Conservation (phyloP, 2,888 invertebrate species). For the Lycophotia porphyrea region DNA sequence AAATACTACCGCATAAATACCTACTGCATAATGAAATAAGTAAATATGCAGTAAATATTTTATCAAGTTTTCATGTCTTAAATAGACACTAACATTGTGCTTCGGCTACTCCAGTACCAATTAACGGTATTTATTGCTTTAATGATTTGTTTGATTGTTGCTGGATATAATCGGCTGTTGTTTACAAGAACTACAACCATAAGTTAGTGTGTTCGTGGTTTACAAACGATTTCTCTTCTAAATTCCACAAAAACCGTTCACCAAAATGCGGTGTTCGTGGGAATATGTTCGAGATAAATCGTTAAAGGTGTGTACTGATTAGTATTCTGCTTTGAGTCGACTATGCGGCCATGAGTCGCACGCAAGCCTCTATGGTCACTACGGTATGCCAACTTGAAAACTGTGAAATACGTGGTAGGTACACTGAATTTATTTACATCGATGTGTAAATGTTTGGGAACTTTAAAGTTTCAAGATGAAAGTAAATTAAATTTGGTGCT, state of each 20-base stretch:
- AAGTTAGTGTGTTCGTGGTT: not conserved
- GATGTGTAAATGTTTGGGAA: not conserved
- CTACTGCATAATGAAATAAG: not conserved
- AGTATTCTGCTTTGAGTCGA: constrained; percentile 46
- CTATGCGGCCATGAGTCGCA: constrained; percentile 43
- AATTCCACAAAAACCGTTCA: not conserved
- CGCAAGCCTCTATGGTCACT: constrained; percentile 28
- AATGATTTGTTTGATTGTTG: not conserved
- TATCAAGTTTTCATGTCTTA: not conserved
- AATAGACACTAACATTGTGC: not conserved
- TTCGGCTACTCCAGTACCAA: not conserved
- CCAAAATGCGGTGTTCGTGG: constrained; percentile 15
- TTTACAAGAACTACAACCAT: not conserved
- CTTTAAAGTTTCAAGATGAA: too few species aligned
- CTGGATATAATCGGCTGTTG: not conserved
- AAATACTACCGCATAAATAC: not conserved
- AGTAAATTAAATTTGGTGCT: too few species aligned
- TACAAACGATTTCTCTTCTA: not conserved
- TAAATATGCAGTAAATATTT: not conserved
- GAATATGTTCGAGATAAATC: constrained; percentile 18
- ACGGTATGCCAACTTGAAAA: constrained; percentile 7
- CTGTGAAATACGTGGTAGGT: constrained; percentile 5
- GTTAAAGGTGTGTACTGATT: constrained; percentile 29
- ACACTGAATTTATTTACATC: constrained; percentile 2
- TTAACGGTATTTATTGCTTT: not conserved